phyloP scores from a whole-genome alignment of 2,888 invertebrate genomes.

The Nudaria mundana region DNA sequence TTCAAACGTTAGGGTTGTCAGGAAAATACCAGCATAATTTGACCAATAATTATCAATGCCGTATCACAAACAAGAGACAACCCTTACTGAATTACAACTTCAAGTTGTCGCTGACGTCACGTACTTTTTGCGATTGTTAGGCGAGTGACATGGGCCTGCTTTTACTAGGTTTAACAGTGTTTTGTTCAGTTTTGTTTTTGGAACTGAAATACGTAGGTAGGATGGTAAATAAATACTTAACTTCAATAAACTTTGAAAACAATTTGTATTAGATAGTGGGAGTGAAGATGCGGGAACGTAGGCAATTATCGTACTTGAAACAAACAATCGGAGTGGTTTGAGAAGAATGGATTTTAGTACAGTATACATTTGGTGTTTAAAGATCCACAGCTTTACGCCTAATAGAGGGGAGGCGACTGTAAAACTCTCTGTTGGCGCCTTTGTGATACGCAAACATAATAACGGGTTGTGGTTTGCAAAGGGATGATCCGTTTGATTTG shows the following conservation, averaged over 20 bases:
- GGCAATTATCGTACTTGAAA: constrained; percentile 55
- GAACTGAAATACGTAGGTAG: no score
- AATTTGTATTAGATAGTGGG: constrained; percentile 36
- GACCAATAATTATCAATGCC: no score
- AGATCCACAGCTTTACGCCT: constrained; percentile 24
- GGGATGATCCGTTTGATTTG: background rate
- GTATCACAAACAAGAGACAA: no score
- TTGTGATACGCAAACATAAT: constrained; percentile 7
- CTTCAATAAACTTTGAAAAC: constrained; percentile 20
- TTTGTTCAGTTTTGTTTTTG: no score
- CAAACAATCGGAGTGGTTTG: constrained; percentile 44
- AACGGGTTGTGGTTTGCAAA: background rate
- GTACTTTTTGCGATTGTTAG: no score
- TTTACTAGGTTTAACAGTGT: no score
- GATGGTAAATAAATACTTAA: no score
- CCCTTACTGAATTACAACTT: no score
- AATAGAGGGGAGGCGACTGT: constrained; percentile 21
- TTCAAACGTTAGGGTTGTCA: no score
- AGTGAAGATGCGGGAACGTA: constrained; percentile 40
- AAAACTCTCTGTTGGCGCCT: constrained; percentile 11
- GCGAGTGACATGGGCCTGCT: no score
- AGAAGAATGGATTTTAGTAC: constrained; percentile 43
- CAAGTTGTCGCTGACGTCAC: no score
- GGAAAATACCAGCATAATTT: no score
- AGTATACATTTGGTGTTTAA: constrained; percentile 29